A percentile compares a stretch with the other conserved stretches of the same genome.
These are phyloP conservation scores for Tolypeutes matacus DNA, from an alignment of 2,797 vertebrate genomes.

Conservation along the genomic window DNA sequence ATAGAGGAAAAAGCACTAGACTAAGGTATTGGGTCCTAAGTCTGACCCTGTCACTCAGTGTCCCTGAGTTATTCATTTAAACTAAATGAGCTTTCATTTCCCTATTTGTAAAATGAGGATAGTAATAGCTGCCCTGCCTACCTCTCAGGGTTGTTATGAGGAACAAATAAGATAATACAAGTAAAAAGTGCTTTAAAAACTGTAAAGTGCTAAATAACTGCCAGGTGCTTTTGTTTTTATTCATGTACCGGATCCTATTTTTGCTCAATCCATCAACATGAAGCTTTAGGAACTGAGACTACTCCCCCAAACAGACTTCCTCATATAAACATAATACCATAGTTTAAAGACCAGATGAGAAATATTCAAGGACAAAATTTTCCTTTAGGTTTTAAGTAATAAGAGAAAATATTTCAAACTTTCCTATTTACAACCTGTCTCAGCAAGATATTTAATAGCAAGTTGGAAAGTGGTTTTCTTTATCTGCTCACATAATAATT, in stretches of 20 bases:
- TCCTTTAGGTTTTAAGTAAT: slow-evolving; percentile 53
- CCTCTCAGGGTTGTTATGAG: background rate
- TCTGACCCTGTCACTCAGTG: background rate
- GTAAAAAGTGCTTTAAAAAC: slow-evolving; percentile 20
- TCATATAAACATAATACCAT: background rate
- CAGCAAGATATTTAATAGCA: slow-evolving; percentile 58
- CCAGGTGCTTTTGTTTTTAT: slow-evolving; percentile 49
- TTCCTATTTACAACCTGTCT: slow-evolving; percentile 22
- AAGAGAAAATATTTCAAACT: slow-evolving; percentile 42
- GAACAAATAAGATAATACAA: slow-evolving; percentile 35
- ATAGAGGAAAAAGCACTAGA: background rate
- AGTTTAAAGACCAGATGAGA: slow-evolving; percentile 41
- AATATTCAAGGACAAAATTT: slow-evolving; percentile 57
- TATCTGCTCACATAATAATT: slow-evolving; percentile 60
- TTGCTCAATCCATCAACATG: background rate
- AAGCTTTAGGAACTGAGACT: slow-evolving; percentile 51
- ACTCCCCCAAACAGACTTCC: background rate
- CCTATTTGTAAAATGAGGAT: slow-evolving; percentile 35
- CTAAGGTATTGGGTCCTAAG: background rate
- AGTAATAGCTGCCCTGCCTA: slow-evolving; percentile 17
- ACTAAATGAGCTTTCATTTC: slow-evolving; percentile 32
- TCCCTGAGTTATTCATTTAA: slow-evolving; percentile 28
- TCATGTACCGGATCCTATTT: slow-evolving; percentile 12
- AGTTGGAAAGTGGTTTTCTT: slow-evolving; percentile 68
- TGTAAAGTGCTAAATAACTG: slow-evolving; percentile 1